Evolutionary conservation across 2,888 invertebrate genomes (phyloP).

Genomic region (Phasia obesa): DNA sequence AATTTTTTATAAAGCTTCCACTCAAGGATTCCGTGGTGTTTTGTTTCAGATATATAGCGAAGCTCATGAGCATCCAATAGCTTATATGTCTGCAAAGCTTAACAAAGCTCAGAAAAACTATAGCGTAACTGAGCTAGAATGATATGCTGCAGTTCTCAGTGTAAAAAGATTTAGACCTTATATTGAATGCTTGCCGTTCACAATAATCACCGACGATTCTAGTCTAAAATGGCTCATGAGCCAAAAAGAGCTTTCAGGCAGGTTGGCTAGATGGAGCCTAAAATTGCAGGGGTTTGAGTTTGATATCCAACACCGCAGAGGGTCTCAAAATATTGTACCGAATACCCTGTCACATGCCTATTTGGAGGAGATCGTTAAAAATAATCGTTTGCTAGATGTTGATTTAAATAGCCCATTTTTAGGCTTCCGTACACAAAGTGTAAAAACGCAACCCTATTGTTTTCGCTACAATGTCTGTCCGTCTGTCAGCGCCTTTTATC

Average conservation of each 20-base stretch:
- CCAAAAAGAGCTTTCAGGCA: not conserved
- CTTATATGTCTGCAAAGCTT: not conserved
- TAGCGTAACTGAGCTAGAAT: conserved; percentile 7
- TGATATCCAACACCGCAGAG: conserved; percentile 50
- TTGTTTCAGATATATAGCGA: conserved; percentile 2
- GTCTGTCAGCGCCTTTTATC: too few relatives aligned
- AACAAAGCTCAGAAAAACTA: conserved; percentile 5
- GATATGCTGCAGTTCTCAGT: conserved; percentile 16
- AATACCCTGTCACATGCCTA: conserved; percentile 39
- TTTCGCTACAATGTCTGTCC: too few relatives aligned
- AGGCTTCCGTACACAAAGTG: too few relatives aligned
- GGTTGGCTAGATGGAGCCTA: conserved; percentile 40
- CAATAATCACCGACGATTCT: conserved; percentile 22
- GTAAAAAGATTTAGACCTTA: conserved; percentile 27
- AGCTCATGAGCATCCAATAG: not conserved
- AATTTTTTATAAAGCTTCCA: conserved; percentile 34
- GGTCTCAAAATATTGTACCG: conserved; percentile 48
- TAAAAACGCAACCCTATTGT: too few relatives aligned
- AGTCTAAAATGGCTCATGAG: conserved; percentile 43
- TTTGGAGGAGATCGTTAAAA: not conserved
- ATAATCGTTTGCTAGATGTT: not conserved
- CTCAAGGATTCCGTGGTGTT: conserved; percentile 7
- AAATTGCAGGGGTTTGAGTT: conserved; percentile 44
- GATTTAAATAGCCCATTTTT: conserved; percentile 1
- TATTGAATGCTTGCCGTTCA: conserved; percentile 18